Conservation (phyloP, 1,140 invertebrate genomes). For the Acromyrmex charruanus region DNA sequence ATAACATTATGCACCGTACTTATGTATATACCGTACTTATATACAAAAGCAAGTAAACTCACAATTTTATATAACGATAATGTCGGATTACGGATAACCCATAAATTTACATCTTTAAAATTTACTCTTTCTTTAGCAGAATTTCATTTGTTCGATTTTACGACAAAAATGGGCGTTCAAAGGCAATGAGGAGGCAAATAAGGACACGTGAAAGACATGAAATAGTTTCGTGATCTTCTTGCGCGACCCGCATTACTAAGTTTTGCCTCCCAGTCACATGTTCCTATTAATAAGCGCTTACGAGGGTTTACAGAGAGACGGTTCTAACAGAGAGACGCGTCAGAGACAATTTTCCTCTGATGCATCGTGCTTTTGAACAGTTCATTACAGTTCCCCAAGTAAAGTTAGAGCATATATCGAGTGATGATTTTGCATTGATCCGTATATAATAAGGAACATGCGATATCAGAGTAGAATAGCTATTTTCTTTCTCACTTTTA, state of each 20-base stretch:
- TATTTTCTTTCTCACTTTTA: no score
- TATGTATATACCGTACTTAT: background rate
- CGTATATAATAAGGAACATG: no score
- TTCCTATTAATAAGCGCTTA: slow-evolving; percentile 70
- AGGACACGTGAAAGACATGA: background rate
- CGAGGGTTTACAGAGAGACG: slow-evolving; percentile 16
- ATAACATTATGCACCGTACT: background rate
- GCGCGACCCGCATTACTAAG: slow-evolving; percentile 68
- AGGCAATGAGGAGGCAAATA: slow-evolving; percentile 41
- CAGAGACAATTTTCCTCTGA: background rate
- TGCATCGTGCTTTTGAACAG: slow-evolving; percentile 36
- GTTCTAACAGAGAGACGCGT: slow-evolving; percentile 23
- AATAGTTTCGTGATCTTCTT: slow-evolving; percentile 54
- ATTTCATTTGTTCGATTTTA: slow-evolving; percentile 67
- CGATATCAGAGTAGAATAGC: no score
- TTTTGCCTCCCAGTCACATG: slow-evolving; percentile 65
- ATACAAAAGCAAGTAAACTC: background rate
- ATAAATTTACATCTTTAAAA: slow-evolving; percentile 32
- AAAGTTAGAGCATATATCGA: no score
- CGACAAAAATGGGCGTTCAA: background rate
- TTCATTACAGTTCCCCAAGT: no score
- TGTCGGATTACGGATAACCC: background rate
- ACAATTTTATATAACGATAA: slow-evolving; percentile 19
- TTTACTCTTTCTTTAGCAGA: slow-evolving; percentile 14
- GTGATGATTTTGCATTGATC: no score